Evolutionary conservation across 2,888 invertebrate species (phyloP), one percentile per base, ranked within the genome.

Genomic region (Monochamus alternatus): DNA sequence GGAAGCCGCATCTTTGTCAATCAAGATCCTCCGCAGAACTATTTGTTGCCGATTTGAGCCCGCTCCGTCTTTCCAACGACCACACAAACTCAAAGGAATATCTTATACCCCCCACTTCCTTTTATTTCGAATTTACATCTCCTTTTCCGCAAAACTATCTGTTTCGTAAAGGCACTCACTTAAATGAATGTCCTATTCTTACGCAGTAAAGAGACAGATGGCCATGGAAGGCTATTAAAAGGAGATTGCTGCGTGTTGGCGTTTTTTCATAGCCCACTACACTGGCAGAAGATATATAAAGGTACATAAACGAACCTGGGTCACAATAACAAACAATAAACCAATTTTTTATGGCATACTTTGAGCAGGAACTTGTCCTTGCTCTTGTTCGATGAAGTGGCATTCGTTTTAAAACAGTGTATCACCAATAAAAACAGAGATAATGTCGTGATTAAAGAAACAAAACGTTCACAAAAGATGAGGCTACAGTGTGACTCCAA

Each of bases 181-280:
- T 55, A 55, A 55, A 55, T 55, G 14, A 55, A 55, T 55, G 55
- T 55, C 55, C 14, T 14, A 55, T 55, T 22, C 55, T 55, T 55
- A 55, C 22, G 55, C 5, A 14, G 14, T 55, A 55, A 55, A 7
- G 14, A 55, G 22, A n/a, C 55, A 55, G n/a, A 22, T 55, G n/a
- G 55, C 22, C 14, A 55, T 22, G 55, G 8, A 5, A 55, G 5
- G 7, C 55, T 14, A 55, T 22, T 55, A 55, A 55, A 55, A 12
- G 55, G 3, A 3, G 14, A 55, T 55, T n/a, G 55, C 8, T 55
- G 55, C 10, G 5, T 9, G 22, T 7, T n/a, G 14, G n/a, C 0
- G 1, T 55, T 55, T n/a, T 22, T 12, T n/a, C 55, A 5, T 5
- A 14, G n/a, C 7, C n/a, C 10, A n/a, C 55, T 8, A 12, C 47